Evolutionary conservation across 2,113 vertebrate genomes (phyloP).

Genomic region (Oplegnathus fasciatus): DNA sequence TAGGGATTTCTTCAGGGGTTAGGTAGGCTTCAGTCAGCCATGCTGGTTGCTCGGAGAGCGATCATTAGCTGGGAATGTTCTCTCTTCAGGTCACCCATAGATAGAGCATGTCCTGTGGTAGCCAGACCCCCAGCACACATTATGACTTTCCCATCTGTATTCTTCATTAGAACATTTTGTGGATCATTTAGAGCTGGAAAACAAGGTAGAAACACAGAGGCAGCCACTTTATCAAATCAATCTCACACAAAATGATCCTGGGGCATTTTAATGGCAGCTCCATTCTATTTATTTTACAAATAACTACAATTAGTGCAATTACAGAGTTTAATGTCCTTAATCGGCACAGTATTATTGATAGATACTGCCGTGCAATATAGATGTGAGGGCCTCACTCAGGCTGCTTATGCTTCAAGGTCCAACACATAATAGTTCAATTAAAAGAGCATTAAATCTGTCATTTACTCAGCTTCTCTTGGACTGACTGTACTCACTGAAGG

Average conservation of each 20-base stretch:
- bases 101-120: slow-evolving; percentile 52
- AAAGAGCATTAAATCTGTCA: slow-evolving; percentile 33
- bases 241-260: slow-evolving; percentile 62
- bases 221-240: slow-evolving; percentile 67
- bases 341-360: slow-evolving; percentile 36
- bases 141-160: slow-evolving; percentile 73
- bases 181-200: slow-evolving; percentile 76
- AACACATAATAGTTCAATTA: slow-evolving; percentile 50
- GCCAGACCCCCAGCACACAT: slow-evolving; percentile 47
- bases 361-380: slow-evolving; percentile 28
- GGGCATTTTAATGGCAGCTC: slow-evolving; percentile 54
- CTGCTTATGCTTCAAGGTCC: slow-evolving; percentile 8
- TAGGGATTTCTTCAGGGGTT: slow-evolving; percentile 45
- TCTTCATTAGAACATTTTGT: slow-evolving; percentile 71
- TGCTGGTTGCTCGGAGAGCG: slow-evolving; percentile 49
- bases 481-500: not conserved
- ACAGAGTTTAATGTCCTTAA: slow-evolving; percentile 69
- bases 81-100: slow-evolving; percentile 60
- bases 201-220: slow-evolving; percentile 49
- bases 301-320: slow-evolving; percentile 73
- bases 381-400: slow-evolving; percentile 2
- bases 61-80: slow-evolving; percentile 74
- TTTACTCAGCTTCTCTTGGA: slow-evolving; percentile 53
- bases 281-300: slow-evolving; percentile 77
- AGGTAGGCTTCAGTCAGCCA: slow-evolving; percentile 64